Percentiles rank a stretch among this genome's conserved stretches.
These are phyloP conservation scores for Deilephila elpenor DNA, from an alignment of 2,888 invertebrate species.

Conservation along the genomic window DNA sequence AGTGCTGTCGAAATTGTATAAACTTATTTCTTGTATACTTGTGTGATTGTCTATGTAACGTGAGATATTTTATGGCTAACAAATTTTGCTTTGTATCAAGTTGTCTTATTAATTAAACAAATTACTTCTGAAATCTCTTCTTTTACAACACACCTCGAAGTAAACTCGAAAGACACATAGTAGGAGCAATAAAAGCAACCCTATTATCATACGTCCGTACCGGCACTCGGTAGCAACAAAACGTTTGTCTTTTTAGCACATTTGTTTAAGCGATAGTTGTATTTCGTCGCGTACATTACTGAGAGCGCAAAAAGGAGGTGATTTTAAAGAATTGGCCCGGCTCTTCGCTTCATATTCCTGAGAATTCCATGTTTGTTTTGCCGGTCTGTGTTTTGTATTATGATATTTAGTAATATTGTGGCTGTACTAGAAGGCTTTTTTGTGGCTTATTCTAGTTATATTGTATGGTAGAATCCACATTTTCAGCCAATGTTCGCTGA, in stretches of 20 bases:
- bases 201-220: constrained; percentile 81
- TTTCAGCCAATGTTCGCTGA: too few relatives aligned
- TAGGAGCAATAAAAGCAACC: constrained; percentile 62
- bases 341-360: constrained; percentile 21
- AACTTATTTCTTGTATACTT: too few relatives aligned
- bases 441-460: too few relatives aligned
- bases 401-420: too few relatives aligned
- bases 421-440: too few relatives aligned
- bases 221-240: constrained; percentile 65
- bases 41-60: too few relatives aligned
- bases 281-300: constrained; percentile 72
- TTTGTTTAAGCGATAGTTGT: constrained; percentile 80
- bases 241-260: constrained; percentile 84
- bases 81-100: too few relatives aligned
- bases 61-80: too few relatives aligned
- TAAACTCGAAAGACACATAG: constrained; percentile 38
- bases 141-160: background rate
- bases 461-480: too few relatives aligned
- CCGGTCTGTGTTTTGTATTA: constrained; percentile 10
- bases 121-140: too few relatives aligned
- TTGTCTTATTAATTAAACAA: too few relatives aligned
- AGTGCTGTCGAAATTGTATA: too few relatives aligned
- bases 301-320: constrained; percentile 55
- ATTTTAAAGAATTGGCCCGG: constrained; percentile 54
- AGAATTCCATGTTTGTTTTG: constrained; percentile 5